Evolutionary conservation across 2,888 invertebrate genomes (phyloP), one percentile per base, ranked within the genome.

Genomic region (Eurois occulta): DNA sequence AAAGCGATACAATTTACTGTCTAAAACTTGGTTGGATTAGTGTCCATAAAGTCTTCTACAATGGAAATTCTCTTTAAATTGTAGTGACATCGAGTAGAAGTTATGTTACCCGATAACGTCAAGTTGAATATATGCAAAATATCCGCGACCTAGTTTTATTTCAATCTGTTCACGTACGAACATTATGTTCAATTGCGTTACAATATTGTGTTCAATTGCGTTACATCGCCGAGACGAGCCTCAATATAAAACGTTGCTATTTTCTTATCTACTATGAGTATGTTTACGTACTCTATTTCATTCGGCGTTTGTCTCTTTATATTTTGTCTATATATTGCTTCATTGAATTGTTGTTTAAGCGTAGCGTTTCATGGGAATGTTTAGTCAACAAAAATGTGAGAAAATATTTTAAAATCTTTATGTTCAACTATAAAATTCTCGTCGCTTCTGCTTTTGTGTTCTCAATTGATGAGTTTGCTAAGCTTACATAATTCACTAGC

Each of bases 131-230:
- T 41, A 43, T 28, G 5, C 28, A 64, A 80, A 80, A 46, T 64
- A 38, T 35, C 28, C n/a, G 21, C n/a, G 35, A 68, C 41, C 55
- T 65, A 35, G 62, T 21, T 74, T 55, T 43, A 68, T 84, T 46
- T 58, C 64, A 84, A 74, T 84, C 70, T 64, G 67, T 84, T 68
- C 80, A 79, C 71, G 80, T 82, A 48, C 48, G 58, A 43, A 64
- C 71, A 68, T 78, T 65, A 38, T n/a, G 55, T 78, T 70, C 62
- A 70, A 78, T 78, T 67, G 62, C 66, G 60, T 66, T 35, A 84
- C 68, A 79, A 35, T 72, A 71, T 78, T 68, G 64, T 69, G 58
- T 65, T 65, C 65, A 52, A 24, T 65, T 46, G 55, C n/a, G 64
- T 64, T 38, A 71, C 24, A 5, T 43, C 24, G 62, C 38, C 58